Evolutionary conservation across 1,140 invertebrate species (phyloP), one percentile per base, ranked within the genome.

Genomic region (Drosophila seguyi): DNA sequence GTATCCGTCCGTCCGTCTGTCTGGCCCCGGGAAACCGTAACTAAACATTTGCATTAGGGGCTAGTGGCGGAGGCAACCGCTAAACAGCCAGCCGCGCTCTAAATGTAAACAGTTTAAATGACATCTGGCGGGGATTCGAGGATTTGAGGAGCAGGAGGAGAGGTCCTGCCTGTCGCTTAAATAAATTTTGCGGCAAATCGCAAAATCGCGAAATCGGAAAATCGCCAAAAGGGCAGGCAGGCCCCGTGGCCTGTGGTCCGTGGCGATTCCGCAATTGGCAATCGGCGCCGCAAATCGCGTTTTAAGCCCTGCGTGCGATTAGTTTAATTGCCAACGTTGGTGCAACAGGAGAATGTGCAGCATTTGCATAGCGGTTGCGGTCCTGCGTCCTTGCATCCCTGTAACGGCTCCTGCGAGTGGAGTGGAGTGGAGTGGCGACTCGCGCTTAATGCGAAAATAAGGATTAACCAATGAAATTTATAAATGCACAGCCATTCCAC

Each of bases 401-500:
- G 45, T 0, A 25, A 25, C 22, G 4, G 22, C 44, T 16, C 44
- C 42, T 20, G 42, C 6, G 7, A n/a, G 39, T 8, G n/a, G 18
- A 6, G 41, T 18, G 11, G 22, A 4, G 25, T 27, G n/a, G n/a
- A 6, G 55, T 36, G 34, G 57, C 50, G 8, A 59, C 38, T 34
- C 53, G 53, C 85, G 79, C 82, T 87, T 90, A 91, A 91, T 83
- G 82, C 76, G 87, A 90, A 87, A 84, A 88, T 91, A 91, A 90
- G 91, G 91, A 92, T 92, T 92, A 92, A 91, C 81, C 79, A 88
- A 88, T 88, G 86, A 90, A 92, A 92, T 92, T 92, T 92, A 92
- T 92, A 92, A 92, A 85, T 85, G 87, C 84, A 36, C 42, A 57
- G 34, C 44, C 50, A 31, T 60, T 50, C 31, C 42, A 38, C 11